Evolutionary conservation across 1,140 invertebrate genomes (phyloP), one percentile per base, ranked within the genome.

Genomic region (Littorina saxatilis): DNA sequence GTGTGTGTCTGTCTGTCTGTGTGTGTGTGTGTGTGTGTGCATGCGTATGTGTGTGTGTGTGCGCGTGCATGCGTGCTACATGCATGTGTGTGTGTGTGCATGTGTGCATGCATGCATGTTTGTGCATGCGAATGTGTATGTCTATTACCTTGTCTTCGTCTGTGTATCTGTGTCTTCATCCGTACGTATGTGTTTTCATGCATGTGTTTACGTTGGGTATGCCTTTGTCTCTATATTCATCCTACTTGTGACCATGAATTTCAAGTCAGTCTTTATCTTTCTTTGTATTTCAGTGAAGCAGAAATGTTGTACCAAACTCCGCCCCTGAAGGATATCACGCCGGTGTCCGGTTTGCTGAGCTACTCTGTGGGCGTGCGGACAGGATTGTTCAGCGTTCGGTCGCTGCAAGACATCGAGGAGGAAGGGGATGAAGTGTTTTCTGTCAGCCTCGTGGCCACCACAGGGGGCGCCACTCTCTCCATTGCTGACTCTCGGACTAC

Each of bases 391-490:
- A 75, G 72, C 29, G 78, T 92, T 17, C 58, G 61, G 0, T 88
- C 90, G 29, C 39, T 88, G 32, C 88, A 91, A 40, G 91, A 92
- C 78, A 85, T 73, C 23, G 86, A 89, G 50, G 88, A 88, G 39
- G 91, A 92, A 77, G 79, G 84, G n/a, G 84, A 90, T 72, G 90
- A 92, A 77, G 83, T 90, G 0, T 92, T 92, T 80, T 82, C 86
- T 37, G 83, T 92, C 40, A 80, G 77, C 37, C 84, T 92, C 73
- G 70, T 92, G 39, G 81, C 81, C 32, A 86, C 87, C 3, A 88
- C 86, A 63, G 89, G 89, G 23, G 91, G 89, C 13, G 91, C 87
- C 2, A 82, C 85, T 29, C 68, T 92, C 2, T 87, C 88, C 37
- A 20, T 81, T 1, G 75, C 55, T 43, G 88, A 89, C 66, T 80